A percentile compares a stretch with the other conserved stretches of the same genome.
phyloP scores from a whole-genome alignment of 2,888 invertebrate genomes.

The Listrodromus nycthemerus region DNA sequence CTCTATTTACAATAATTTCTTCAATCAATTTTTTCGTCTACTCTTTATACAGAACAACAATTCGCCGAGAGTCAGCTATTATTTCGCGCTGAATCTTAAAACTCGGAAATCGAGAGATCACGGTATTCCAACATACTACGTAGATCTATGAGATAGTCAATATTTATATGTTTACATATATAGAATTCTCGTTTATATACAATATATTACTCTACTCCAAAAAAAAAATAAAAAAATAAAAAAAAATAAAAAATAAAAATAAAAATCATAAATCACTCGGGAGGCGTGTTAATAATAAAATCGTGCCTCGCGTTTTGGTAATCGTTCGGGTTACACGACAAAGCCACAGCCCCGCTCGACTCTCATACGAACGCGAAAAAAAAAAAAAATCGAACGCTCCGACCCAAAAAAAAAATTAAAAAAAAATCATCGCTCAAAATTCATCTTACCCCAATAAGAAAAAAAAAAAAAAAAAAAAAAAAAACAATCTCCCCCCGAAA shows the following conservation, averaged over 20 bases:
- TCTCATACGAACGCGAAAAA: slow-evolving; percentile 6
- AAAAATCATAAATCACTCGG: slow-evolving; percentile 66
- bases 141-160: slow-evolving; percentile 58
- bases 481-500: too few species aligned
- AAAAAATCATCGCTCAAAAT: too few species aligned
- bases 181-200: slow-evolving; percentile 57
- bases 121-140: slow-evolving; percentile 51
- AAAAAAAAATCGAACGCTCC: slow-evolving; percentile 4
- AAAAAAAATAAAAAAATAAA: slow-evolving; percentile 41
- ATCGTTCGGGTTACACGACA: slow-evolving; percentile 21
- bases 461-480: too few species aligned
- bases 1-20: slow-evolving; percentile 67
- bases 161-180: slow-evolving; percentile 55
- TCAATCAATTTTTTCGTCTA: slow-evolving; percentile 7
- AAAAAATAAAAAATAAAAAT: slow-evolving; percentile 51
- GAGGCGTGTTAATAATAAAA: slow-evolving; percentile 48
- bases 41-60: slow-evolving; percentile 57
- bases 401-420: slow-evolving; percentile 32
- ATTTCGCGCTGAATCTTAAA: slow-evolving; percentile 41
- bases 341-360: slow-evolving; percentile 8
- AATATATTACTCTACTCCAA: slow-evolving; percentile 68
- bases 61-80: slow-evolving; percentile 46
- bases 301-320: slow-evolving; percentile 62
- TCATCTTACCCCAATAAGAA: too few species aligned
- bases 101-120: slow-evolving; percentile 55